Evolutionary conservation across 92 coral and sea anemone species (phyloP).

Genomic region (Porites divaricata): DNA sequence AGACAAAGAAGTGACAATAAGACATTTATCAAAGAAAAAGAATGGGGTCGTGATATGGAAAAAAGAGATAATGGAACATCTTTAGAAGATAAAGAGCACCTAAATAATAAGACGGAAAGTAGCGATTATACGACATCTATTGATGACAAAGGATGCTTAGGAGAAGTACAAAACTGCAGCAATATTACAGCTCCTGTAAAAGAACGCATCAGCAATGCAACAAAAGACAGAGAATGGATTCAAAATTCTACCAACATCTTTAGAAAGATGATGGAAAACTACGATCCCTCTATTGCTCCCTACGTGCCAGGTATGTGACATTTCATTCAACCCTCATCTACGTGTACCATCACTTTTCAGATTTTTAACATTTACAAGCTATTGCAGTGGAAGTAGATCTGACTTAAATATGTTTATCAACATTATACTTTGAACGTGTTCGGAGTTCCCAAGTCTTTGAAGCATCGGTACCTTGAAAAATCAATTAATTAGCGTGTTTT

Average conservation of each 20-base stretch:
- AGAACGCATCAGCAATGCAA: no score
- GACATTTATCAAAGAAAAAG: not conserved
- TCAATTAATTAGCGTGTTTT: no score
- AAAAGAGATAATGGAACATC: not conserved
- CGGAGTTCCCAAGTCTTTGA: no score
- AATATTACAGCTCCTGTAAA: not conserved
- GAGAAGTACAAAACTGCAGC: no score
- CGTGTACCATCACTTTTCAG: not conserved
- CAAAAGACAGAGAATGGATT: conserved; percentile 30
- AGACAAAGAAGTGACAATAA: not conserved
- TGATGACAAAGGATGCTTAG: not conserved
- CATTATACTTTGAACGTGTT: no score
- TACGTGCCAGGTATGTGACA: conserved; percentile 32
- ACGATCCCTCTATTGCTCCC: conserved; percentile 37
- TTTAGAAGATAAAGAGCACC: not conserved
- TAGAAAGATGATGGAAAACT: conserved; percentile 6
- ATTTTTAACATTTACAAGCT: not conserved
- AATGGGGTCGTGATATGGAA: not conserved
- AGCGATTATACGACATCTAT: not conserved
- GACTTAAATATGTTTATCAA: no score
- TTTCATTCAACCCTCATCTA: not conserved
- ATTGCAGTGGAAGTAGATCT: no score
- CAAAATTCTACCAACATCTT: conserved; percentile 20
- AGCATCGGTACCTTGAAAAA: no score
- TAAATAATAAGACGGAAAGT: not conserved